A percentile compares a stretch with the other conserved stretches of the same genome.
Evolutionary conservation across 2,797 vertebrate species (phyloP).

Genomic region (Scolopax bukidnonensis): DNA sequence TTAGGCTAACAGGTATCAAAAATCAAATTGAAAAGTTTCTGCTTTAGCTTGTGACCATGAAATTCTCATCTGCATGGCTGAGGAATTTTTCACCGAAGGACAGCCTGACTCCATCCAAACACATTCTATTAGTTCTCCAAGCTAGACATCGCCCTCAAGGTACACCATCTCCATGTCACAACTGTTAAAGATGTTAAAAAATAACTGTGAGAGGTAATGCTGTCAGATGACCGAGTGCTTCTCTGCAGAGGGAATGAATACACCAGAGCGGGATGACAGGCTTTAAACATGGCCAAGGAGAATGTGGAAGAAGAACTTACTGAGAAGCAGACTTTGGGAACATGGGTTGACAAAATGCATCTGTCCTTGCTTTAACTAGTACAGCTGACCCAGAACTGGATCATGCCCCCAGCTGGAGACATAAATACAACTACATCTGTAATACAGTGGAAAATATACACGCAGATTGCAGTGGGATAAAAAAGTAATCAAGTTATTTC

Average conservation of each 20-base stretch:
- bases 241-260: neutral
- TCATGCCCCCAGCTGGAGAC: neutral
- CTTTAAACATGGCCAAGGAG: neutral
- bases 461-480: neutral
- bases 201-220: neutral
- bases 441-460: fast-evolving
- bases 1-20: neutral
- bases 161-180: neutral
- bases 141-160: neutral
- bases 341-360: neutral
- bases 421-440: neutral
- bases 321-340: neutral
- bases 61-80: neutral
- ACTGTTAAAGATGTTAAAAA: neutral
- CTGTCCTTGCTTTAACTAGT: neutral
- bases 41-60: neutral
- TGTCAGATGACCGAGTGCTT: neutral
- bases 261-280: neutral
- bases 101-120: neutral
- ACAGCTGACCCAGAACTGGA: neutral
- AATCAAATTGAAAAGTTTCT: neutral
- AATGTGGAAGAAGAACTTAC: neutral
- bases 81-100: neutral
- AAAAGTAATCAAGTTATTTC: neutral
- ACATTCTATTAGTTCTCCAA: neutral